phyloP scores from a whole-genome alignment of 2,888 invertebrate genomes.

The Conistra vaccinii region DNA sequence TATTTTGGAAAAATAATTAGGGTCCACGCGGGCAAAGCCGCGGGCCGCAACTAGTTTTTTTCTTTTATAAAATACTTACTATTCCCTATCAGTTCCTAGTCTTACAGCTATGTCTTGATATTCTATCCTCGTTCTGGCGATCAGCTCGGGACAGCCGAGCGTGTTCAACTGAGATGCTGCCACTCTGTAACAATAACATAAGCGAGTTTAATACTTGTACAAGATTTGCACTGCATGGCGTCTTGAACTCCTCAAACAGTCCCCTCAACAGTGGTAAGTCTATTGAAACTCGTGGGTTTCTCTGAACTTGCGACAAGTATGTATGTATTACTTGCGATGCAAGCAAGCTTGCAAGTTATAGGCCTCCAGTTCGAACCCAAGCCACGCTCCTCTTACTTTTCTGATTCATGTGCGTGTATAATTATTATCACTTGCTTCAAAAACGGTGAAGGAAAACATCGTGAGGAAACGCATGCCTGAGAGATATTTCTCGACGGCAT shows the following conservation, averaged over 20 bases:
- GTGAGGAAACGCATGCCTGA: too few relatives aligned
- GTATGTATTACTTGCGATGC: not conserved
- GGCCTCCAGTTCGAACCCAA: too few relatives aligned
- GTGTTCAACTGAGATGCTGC: slow-evolving; percentile 99
- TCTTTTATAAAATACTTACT: slow-evolving; percentile 93
- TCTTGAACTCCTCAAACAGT: not conserved
- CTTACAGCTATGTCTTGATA: slow-evolving; percentile 99
- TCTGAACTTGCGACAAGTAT: not conserved
- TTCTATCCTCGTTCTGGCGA: slow-evolving; percentile 97
- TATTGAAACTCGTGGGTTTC: not conserved
- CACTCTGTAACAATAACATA: slow-evolving; percentile 91
- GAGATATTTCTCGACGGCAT: too few relatives aligned
- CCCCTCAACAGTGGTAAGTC: not conserved
- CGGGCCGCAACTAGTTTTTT: too few relatives aligned
- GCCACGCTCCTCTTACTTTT: too few relatives aligned
- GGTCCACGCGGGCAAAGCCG: too few relatives aligned
- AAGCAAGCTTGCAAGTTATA: too few relatives aligned
- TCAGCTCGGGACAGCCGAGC: slow-evolving; percentile 98
- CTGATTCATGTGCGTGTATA: too few relatives aligned
- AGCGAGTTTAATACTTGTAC: not conserved
- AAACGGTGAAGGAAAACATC: too few relatives aligned
- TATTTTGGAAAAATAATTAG: too few relatives aligned
- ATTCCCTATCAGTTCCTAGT: slow-evolving; percentile 98
- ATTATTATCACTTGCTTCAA: too few relatives aligned
- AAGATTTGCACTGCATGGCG: not conserved